Conservation (phyloP, 2,113 vertebrate species). For the Rhinichthys klamathensis region DNA sequence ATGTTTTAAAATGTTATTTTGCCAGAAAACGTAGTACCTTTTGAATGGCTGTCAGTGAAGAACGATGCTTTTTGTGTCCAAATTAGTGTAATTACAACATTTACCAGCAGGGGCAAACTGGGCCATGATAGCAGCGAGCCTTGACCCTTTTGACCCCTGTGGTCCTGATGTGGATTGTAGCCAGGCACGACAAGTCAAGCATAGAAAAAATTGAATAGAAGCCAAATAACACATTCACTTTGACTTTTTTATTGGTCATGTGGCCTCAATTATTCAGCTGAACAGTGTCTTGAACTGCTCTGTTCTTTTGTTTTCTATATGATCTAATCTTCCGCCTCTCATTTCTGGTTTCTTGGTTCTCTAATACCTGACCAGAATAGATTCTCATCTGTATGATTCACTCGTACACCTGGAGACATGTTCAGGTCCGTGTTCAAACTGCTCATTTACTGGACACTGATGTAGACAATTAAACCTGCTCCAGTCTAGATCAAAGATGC, state of each 20-base stretch:
- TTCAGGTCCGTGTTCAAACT: background rate
- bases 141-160: background rate
- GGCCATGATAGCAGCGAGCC: background rate
- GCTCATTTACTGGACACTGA: background rate
- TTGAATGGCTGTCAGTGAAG: background rate
- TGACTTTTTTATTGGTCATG: background rate
- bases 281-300: background rate
- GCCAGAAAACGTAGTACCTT: background rate
- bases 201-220: background rate
- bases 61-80: background rate
- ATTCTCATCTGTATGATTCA: conserved; percentile 14
- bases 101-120: background rate
- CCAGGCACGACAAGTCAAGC: background rate
- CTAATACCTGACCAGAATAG: background rate
- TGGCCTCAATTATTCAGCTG: background rate
- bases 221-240: background rate
- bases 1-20: background rate
- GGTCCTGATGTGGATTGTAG: background rate
- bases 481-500: conserved; percentile 16
- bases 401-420: background rate
- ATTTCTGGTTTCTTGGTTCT: background rate
- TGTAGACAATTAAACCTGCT: background rate
- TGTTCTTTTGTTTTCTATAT: background rate
- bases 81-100: background rate
- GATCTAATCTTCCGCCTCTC: background rate